Conservation (phyloP, 1,140 invertebrate genomes). For the Arion vulgaris region DNA sequence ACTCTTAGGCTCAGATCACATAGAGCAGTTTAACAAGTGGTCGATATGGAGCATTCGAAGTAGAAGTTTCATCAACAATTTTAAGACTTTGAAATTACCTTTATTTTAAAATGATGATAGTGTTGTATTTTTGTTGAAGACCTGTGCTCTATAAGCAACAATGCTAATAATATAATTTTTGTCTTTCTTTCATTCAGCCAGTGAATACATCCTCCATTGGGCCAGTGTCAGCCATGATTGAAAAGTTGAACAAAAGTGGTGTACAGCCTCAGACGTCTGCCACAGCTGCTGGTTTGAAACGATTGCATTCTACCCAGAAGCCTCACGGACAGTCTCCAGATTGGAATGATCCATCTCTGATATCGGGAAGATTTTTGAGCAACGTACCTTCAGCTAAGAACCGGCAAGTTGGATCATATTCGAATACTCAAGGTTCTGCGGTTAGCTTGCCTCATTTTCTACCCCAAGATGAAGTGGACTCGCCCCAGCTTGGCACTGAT, state of each 20-base stretch:
- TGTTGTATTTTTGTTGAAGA: too few relatives aligned
- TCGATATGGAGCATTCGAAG: too few relatives aligned
- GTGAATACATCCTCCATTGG: slow-evolving; percentile 28
- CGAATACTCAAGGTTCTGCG: background rate
- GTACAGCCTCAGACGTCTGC: background rate
- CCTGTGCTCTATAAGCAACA: too few relatives aligned
- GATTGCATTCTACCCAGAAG: slow-evolving; percentile 1
- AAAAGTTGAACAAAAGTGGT: slow-evolving; percentile 24
- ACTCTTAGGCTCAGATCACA: too few relatives aligned
- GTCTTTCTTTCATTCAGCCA: background rate
- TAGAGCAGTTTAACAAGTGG: too few relatives aligned
- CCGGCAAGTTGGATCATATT: background rate
- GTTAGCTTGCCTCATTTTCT: background rate
- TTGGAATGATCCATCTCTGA: background rate
- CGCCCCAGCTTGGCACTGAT: background rate
- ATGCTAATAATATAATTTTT: too few relatives aligned
- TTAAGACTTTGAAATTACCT: too few relatives aligned
- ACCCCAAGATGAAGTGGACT: background rate
- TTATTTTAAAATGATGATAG: too few relatives aligned
- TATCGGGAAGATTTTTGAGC: background rate
- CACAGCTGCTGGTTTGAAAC: background rate
- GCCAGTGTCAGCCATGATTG: slow-evolving; percentile 36
- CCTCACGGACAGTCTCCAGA: background rate
- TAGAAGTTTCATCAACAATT: too few relatives aligned
- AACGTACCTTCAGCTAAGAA: background rate